Base-by-base conservation (phyloP, 2,113 vertebrate genomes). In the Strigops habroptila region DNA sequence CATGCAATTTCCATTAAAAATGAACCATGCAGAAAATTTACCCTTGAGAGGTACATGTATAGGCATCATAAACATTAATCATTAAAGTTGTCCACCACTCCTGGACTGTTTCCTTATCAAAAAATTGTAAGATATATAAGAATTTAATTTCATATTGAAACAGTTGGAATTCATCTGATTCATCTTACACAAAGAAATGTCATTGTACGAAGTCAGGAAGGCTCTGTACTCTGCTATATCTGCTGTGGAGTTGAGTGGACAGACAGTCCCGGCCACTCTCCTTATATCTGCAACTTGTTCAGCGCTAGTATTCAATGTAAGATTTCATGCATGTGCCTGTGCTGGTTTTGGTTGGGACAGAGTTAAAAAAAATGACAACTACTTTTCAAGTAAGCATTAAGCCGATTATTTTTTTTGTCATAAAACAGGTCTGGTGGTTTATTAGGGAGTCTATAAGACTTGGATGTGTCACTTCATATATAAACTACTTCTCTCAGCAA, bases 1-100 rank as follows among this genome's bases (percentile, higher is more conserved):
- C 30, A n/a, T 53, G 85, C 63, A 71, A 80, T 96, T 94, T 89
- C 64, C 44, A 77, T 90, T 63, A 93, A 91, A 44, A 93, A 91
- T 96, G 86, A 97, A 79, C 46, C 49, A 78, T 18, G 41, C 22
- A 64, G 67, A 79, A 79, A 87, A 79, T 21, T 74, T 69, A 85
- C 39, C 69, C 82, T 92, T 90, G 71, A 94, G 94, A 94, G 9
- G 51, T 95, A 48, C 88, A 69, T 39, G 12, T 62, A 75, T 44
- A 95, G 62, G 13, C 23, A 60, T 82, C 39, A 78, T 33, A 94
- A 85, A 84, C 39, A 70, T 83, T 92, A 78, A 90, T 93, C 57
- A 75, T 91, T 91, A n/a, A 95, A 94, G 55, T 91, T 55, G 51
- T 44, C 68, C 53, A 44, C 30, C 48, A 65, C 55, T 57, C 53